Base-by-base conservation (phyloP, 2,888 invertebrate genomes). In the Ernsta delagoae region DNA sequence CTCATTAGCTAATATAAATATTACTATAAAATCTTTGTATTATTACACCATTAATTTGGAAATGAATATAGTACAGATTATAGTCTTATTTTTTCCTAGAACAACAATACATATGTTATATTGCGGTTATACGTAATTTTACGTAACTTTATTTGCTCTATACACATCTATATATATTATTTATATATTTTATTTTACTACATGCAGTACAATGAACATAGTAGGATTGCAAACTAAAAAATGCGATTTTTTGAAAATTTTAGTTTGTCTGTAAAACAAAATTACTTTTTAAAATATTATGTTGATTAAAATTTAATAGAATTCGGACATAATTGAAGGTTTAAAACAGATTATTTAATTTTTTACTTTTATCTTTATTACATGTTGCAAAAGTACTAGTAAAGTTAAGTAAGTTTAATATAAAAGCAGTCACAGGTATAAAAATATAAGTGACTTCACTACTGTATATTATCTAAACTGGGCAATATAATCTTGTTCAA, bases 401-500 rank as follows among this genome's bases (percentile, higher is more conserved):
- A 8, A n/a, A n/a, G n/a, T n/a, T n/a, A n/a, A n/a, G n/a, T n/a
- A n/a, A n/a, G 1, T 24, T 24, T 24, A 24, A 24, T 24, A 24
- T 24, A 24, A 24, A 24, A 24, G 24, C 3, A 1, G 24, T 24
- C 24, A 24, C 24, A 24, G 24, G 24, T 24, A 24, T 16, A 3
- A 16, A 24, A 16, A 50, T 50, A 16, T 3, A 50, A 50, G 3
- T 16, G 8, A 8, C 1, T 24, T 50, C 6, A 48, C 24, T 24
- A 24, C 24, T 24, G 24, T 24, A 24, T 11, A 9, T 56, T 85
- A 86, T 87, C 85, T 93, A 86, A 95, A 97, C 83, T 96, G 96
- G 75, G 94, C 88, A 69, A 99, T 89, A 95, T 97, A 99, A 85
- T 99, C 98, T 66, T 94, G 85, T 93, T 99, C 99, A 45, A 99